phyloP scores from a whole-genome alignment of 2,797 vertebrate species.

The Acrossocheilus fasciatus region DNA sequence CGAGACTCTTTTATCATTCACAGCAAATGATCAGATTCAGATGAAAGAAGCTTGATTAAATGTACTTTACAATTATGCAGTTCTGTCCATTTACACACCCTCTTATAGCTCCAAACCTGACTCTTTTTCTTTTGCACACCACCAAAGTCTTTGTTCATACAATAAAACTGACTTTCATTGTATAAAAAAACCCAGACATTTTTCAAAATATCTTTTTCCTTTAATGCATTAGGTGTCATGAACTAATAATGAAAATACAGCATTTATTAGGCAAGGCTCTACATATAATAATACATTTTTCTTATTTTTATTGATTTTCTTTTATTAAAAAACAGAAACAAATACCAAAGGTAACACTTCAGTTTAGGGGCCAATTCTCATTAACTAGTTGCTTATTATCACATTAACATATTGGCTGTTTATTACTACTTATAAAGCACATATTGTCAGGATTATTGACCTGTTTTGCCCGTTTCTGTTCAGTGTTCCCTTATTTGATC shows the following conservation, averaged over 20 bases:
- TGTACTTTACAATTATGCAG: background rate
- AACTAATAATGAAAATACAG: background rate
- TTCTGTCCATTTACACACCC: background rate
- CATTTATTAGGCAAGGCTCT: background rate
- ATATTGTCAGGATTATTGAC: background rate
- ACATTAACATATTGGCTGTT: background rate
- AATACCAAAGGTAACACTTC: background rate
- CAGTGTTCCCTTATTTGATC: too few relatives aligned
- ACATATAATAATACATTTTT: background rate
- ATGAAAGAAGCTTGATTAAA: background rate
- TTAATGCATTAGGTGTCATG: background rate
- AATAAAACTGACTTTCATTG: background rate
- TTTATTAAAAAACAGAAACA: background rate
- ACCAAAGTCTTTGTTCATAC: background rate
- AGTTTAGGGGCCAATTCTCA: background rate
- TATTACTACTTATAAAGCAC: background rate
- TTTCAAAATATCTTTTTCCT: background rate
- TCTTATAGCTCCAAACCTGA: background rate
- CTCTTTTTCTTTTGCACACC: background rate
- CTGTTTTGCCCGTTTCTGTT: too few relatives aligned
- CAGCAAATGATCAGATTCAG: background rate
- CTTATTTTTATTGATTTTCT: background rate
- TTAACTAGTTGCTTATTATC: background rate
- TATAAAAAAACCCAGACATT: background rate
- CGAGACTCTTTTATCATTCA: conserved; percentile 17